Evolutionary conservation across 2,888 invertebrate genomes (phyloP).

Genomic region (Teinopalpus imperialis): DNA sequence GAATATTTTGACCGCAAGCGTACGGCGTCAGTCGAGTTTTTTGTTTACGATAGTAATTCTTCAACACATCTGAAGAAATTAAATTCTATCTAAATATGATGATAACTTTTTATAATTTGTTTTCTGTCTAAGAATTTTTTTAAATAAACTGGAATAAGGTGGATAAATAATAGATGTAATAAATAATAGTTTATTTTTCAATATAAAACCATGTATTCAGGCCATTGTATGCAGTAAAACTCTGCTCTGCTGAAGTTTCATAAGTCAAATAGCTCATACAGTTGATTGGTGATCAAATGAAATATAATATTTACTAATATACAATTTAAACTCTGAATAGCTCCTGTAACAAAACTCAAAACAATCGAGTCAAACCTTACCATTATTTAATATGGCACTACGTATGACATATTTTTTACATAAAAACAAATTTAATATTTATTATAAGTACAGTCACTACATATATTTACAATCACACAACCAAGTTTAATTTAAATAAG

Average conservation of each 20-base stretch:
- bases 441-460: constrained; percentile 3
- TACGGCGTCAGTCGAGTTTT: too few relatives aligned
- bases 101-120: too few relatives aligned
- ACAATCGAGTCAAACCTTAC: constrained; percentile 46
- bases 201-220: constrained; percentile 22
- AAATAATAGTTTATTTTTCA: constrained; percentile 26
- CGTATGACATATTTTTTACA: constrained; percentile 13
- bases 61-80: too few relatives aligned
- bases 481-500: constrained; percentile 50
- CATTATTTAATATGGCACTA: constrained; percentile 42
- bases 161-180: too few relatives aligned
- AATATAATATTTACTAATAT: background rate
- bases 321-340: constrained; percentile 69
- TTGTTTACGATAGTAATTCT: too few relatives aligned
- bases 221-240: constrained; percentile 9
- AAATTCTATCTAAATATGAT: too few relatives aligned
- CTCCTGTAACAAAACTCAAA: constrained; percentile 70
- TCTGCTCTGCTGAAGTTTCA: background rate
- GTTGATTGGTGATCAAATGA: background rate
- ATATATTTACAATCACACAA: constrained; percentile 71
- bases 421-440: background rate
- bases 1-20: too few relatives aligned
- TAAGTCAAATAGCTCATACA: too few relatives aligned
- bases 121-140: too few relatives aligned
- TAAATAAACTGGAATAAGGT: too few relatives aligned